Base-by-base conservation (phyloP, 2,888 invertebrate species). In the Zygothrica quintamaculata region DNA sequence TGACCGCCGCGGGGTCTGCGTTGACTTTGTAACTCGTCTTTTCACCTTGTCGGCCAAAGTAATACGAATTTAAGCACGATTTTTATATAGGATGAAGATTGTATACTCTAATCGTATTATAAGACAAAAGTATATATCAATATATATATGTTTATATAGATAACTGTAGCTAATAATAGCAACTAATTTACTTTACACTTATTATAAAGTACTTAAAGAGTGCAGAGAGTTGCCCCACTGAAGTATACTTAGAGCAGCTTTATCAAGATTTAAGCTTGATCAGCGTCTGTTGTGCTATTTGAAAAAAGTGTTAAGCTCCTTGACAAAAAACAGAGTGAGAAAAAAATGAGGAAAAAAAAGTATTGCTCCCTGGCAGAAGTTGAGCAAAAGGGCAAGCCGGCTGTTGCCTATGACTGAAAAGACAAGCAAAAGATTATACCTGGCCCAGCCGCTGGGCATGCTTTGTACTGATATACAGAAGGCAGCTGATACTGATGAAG, bases 361-460 rank as follows among this genome's bases (percentile, higher is more conserved):
- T 37, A 39, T 48, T 46, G 47, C 18, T 25, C 36, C 37, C 13
- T 25, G 39, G 26, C 50, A 18, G 16, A 48, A 31, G 40, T 39
- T 46, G 44, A 16, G 58, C 13, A 37, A 52, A n/a, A 33, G 50
- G 51, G 6, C 46, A 43, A 42, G 36, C 33, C 26, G 31, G 18
- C 59, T 46, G 72, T 22, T 65, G 75, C 48, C 46, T 16, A 36
- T 43, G 60, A 73, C 73, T 71, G 61, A 62, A 82, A 80, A 80
- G 79, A 84, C 82, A 80, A 81, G 79, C 79, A 76, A 78, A 74
- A 85, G 82, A 85, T 80, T 85, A 85, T 66, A 79, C 76, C 76
- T 85, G 82, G 65, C 84, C 74, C 79, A 68, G 82, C 82, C 80
- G 65, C 68, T 44, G 77, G 85, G 80, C 86, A 85, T 70, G 59